Conservation (phyloP, 1,140 invertebrate genomes). For the Nomia melanderi region DNA sequence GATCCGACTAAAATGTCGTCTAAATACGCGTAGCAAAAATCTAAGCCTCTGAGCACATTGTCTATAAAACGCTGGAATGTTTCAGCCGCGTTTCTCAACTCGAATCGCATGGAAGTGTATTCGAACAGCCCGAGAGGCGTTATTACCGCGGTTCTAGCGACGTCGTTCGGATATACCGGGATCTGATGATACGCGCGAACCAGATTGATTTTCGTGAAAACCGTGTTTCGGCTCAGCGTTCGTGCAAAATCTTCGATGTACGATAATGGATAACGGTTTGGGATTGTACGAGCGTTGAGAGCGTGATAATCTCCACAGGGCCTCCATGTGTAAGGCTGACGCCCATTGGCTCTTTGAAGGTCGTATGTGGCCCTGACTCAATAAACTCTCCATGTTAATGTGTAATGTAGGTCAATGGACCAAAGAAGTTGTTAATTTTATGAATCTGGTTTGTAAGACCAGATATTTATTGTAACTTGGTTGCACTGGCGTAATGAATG, state of each 20-base stretch:
- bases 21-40: neutral
- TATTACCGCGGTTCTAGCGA: neutral
- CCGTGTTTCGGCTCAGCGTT: neutral
- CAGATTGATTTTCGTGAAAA: neutral
- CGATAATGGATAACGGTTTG: neutral
- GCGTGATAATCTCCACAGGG: neutral
- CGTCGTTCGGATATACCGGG: neutral
- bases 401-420: too few species aligned
- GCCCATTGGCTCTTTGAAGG: slow-evolving; percentile 4
- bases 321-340: neutral
- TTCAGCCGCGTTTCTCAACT: neutral
- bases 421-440: too few species aligned
- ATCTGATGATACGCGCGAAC: slow-evolving; percentile 2
- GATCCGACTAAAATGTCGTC: slow-evolving; percentile 9
- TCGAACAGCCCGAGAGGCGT: neutral
- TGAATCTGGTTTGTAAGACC: too few species aligned
- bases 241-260: slow-evolving; percentile 5
- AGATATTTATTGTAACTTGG: too few species aligned
- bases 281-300: neutral
- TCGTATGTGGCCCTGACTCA: neutral
- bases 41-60: neutral
- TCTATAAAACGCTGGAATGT: slow-evolving; percentile 4
- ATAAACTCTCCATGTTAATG: neutral
- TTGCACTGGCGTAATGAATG: too few species aligned
- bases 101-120: neutral